Base-by-base conservation (phyloP, 2,888 invertebrate genomes). In the Branchellion lobata region DNA sequence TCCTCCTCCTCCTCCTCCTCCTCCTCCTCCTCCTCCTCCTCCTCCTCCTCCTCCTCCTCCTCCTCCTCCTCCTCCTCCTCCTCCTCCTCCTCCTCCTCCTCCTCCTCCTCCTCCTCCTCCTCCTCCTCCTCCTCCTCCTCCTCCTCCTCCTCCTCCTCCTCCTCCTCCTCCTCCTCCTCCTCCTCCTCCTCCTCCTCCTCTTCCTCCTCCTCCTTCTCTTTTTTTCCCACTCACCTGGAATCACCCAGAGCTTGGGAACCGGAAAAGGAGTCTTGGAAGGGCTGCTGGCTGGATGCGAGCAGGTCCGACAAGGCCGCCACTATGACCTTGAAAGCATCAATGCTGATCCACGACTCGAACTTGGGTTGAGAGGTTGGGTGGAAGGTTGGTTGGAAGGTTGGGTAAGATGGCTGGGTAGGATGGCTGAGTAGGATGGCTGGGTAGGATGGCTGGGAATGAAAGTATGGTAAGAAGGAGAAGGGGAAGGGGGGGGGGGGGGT, bases 81-180 rank as follows among this genome's bases (percentile, higher is more conserved):
- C 71, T 72, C 24, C 77, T 76, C 77, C 77, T 72, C 24, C 77
- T 76, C 71, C 77, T 72, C 24, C 77, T 72, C 71, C 53, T 51
- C 21, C 27, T 24, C 68, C 68, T 27, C 11, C 68, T 24, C 53
- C 14, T 18, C 18, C 53, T 51, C 18, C 18, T 18, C 53, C 14
- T 18, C 14, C 18, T 14, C 14, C 53, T 14, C 18, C 18, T 51
- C 53, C 53, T 51, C 14, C 53, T 51, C 53, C 53, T 14, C 18
- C 53, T 51, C 53, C 53, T 51, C 53, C 53, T 51, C 53, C 53
- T 51, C 14, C 14, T 14, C n/a, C n/a, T n/a, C n/a, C n/a, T n/a
- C n/a, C n/a, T n/a, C n/a, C n/a, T n/a, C n/a, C n/a, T n/a, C n/a
- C n/a, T n/a, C n/a, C n/a, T n/a, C n/a, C n/a, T n/a, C n/a, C n/a